phyloP scores from a whole-genome alignment of 2,797 vertebrate species.

The Champsocephalus esox region DNA sequence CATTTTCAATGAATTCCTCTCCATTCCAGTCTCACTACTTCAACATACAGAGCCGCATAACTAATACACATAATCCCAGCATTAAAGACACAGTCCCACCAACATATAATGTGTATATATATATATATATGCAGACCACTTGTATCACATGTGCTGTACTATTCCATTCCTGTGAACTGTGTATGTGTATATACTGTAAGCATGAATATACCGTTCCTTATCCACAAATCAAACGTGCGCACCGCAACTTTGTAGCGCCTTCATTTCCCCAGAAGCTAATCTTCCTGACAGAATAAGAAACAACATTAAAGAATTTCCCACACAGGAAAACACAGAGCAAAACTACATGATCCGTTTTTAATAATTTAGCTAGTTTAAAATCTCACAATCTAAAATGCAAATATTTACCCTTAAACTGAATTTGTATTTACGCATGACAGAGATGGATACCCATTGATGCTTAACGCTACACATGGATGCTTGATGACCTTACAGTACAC shows the following conservation, averaged over 20 bases:
- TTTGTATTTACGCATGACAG: not conserved
- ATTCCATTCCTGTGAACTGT: not conserved
- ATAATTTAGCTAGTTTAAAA: not conserved
- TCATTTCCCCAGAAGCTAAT: not conserved
- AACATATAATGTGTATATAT: not conserved
- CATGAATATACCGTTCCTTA: not conserved
- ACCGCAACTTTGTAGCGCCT: not conserved
- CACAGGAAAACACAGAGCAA: not conserved
- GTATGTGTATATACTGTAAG: not conserved
- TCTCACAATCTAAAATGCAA: not conserved
- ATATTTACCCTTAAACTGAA: not conserved
- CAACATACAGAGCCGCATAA: conserved; percentile 4
- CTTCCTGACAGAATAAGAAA: not conserved
- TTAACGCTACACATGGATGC: not conserved
- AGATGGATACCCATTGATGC: not conserved
- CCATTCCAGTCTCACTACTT: conserved; percentile 26
- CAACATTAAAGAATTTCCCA: not conserved
- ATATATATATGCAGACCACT: not conserved
- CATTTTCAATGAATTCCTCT: conserved; percentile 32
- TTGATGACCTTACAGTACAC: not conserved
- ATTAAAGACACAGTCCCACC: conserved; percentile 2
- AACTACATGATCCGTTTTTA: too few species aligned
- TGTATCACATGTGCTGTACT: not conserved
- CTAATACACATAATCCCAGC: not conserved
- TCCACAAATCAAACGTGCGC: conserved; percentile 2